phyloP scores from a whole-genome alignment of 1,140 invertebrate genomes.

The Mamestra configurata region DNA sequence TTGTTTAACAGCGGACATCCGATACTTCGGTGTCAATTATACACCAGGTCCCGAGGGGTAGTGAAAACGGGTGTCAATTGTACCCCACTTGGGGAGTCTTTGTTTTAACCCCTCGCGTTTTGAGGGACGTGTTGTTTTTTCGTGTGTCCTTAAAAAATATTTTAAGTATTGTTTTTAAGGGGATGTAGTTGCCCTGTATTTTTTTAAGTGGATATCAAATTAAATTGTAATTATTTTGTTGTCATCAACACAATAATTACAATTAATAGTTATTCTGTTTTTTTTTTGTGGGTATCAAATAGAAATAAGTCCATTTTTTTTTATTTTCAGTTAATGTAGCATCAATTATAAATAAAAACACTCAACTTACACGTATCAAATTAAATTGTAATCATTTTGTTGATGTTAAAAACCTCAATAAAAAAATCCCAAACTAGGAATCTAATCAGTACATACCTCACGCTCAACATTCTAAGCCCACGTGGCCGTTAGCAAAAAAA shows the following conservation, averaged over 20 bases:
- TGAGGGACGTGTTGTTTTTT: not conserved
- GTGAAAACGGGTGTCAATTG: not conserved
- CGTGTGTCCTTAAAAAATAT: not conserved
- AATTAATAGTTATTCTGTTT: no score
- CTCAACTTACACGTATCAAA: no score
- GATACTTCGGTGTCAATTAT: slow-evolving; percentile 14
- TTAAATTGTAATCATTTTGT: not conserved
- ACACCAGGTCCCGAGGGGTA: not conserved
- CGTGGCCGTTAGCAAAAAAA: no score
- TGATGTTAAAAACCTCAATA: no score
- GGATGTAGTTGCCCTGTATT: not conserved
- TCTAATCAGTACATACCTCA: no score
- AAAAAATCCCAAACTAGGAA: no score
- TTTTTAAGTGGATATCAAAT: not conserved
- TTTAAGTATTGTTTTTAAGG: not conserved
- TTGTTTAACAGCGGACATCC: slow-evolving; percentile 4
- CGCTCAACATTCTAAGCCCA: no score
- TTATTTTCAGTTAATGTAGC: no score
- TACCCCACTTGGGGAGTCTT: not conserved
- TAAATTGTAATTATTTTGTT: not conserved
- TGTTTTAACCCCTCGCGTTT: not conserved
- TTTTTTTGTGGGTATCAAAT: no score
- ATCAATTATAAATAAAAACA: no score
- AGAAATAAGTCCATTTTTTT: no score
- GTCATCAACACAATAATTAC: no score